Conservation (phyloP, 23 tunicate species). For the Styela clava region DNA sequence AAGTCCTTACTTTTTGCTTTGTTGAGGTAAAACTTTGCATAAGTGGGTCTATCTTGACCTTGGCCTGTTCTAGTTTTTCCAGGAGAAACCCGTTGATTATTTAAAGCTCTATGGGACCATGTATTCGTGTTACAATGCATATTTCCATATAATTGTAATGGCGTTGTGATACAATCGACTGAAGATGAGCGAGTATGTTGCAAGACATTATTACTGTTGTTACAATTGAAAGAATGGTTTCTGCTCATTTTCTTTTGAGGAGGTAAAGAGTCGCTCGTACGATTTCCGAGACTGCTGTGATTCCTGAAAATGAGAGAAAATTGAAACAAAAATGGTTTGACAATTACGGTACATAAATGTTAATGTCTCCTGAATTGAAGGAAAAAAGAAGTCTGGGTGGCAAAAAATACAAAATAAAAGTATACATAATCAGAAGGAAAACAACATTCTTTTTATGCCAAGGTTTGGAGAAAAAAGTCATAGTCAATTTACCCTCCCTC, state of each 20-base stretch:
- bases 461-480: too few species aligned
- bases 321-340: background rate
- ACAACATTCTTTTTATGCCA: too few species aligned
- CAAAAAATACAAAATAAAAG: too few species aligned
- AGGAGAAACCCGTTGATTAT: background rate
- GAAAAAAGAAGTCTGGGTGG: too few species aligned
- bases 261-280: background rate
- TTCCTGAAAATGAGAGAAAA: background rate
- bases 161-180: background rate
- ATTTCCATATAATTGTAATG: background rate
- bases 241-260: background rate
- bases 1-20: background rate
- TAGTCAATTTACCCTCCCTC: too few species aligned
- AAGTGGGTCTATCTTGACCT: background rate
- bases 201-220: background rate
- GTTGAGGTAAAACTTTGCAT: background rate
- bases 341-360: background rate
- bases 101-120: background rate
- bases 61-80: background rate
- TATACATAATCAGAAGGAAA: too few species aligned
- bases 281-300: background rate
- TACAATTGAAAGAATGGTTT: slow-evolving; percentile 1
- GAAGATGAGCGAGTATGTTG: slow-evolving; percentile 1
- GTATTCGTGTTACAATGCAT: background rate
- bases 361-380: too few species aligned